Percentiles rank a stretch among this genome's conserved stretches.
Evolutionary conservation across 2,113 vertebrate genomes (phyloP).

Genomic region (Herpetotheres cachinnans): DNA sequence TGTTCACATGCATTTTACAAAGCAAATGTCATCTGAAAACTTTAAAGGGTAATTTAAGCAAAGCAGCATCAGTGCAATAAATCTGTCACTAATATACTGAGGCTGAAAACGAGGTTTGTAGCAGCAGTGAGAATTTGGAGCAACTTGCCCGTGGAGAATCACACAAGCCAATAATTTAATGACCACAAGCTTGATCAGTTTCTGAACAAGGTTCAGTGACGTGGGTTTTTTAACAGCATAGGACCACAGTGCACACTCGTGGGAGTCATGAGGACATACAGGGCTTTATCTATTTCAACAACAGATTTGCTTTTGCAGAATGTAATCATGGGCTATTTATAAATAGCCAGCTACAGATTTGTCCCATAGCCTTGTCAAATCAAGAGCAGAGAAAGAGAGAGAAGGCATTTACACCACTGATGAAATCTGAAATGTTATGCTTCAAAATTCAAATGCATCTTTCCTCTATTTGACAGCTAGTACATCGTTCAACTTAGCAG

Average conservation of each 20-base stretch:
- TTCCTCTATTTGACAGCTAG: not conserved
- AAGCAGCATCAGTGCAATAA: not conserved
- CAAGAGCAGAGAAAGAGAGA: not conserved
- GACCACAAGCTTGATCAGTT: not conserved
- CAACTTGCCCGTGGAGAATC: not conserved
- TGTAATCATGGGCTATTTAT: not conserved
- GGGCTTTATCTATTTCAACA: not conserved
- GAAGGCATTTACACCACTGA: not conserved
- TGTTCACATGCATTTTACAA: not conserved
- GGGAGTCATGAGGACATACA: not conserved
- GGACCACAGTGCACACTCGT: not conserved
- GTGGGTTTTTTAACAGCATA: not conserved
- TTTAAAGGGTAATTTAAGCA: not conserved
- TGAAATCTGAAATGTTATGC: not conserved
- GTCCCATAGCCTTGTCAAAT: not conserved
- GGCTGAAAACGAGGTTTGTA: not conserved
- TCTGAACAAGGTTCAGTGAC: not conserved
- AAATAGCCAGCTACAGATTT: not conserved
- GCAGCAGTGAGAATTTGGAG: not conserved
- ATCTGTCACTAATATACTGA: not conserved
- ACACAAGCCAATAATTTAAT: not conserved
- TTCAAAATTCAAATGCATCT: not conserved
- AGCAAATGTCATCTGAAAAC: not conserved
- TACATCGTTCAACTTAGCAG: not conserved
- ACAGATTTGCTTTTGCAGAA: not conserved